Conservation (phyloP, 37 sponge, comb jelly and placozoan genomes). For the Ephydatia muelleri region DNA sequence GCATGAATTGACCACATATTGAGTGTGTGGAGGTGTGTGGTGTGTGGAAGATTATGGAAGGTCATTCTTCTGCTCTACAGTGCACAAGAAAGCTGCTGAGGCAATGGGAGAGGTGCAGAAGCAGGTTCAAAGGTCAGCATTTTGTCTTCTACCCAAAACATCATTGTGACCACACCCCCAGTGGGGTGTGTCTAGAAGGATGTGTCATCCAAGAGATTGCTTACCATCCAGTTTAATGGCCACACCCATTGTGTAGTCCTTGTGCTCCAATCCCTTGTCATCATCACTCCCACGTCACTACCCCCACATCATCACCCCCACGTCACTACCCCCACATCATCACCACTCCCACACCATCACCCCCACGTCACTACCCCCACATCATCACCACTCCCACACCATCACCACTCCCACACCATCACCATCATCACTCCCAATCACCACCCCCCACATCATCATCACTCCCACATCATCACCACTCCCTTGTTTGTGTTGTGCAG, state of each 20-base stretch:
- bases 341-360: neutral
- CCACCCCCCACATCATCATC: too few relatives aligned
- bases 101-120: constrained; percentile 53
- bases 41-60: too few relatives aligned
- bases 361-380: neutral
- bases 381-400: neutral
- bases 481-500: constrained; percentile 17
- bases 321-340: neutral
- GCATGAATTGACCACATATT: too few relatives aligned
- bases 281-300: neutral
- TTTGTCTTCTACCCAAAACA: neutral
- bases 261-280: neutral
- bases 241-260: too few relatives aligned
- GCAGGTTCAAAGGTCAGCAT: constrained; percentile 57
- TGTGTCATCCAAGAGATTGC: too few relatives aligned
- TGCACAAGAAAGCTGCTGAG: constrained; percentile 42
- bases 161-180: too few relatives aligned
- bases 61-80: constrained; percentile 6
- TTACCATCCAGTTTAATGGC: too few relatives aligned
- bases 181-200: too few relatives aligned
- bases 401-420: neutral
- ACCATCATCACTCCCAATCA: too few relatives aligned
- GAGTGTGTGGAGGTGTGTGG: too few relatives aligned
- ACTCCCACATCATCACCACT: too few relatives aligned
- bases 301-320: neutral